A percentile compares a stretch with the other conserved stretches of the same genome.
These are phyloP conservation scores for Trichomycterus rosablanca DNA, from an alignment of 2,113 vertebrate species.

Conservation along the genomic window DNA sequence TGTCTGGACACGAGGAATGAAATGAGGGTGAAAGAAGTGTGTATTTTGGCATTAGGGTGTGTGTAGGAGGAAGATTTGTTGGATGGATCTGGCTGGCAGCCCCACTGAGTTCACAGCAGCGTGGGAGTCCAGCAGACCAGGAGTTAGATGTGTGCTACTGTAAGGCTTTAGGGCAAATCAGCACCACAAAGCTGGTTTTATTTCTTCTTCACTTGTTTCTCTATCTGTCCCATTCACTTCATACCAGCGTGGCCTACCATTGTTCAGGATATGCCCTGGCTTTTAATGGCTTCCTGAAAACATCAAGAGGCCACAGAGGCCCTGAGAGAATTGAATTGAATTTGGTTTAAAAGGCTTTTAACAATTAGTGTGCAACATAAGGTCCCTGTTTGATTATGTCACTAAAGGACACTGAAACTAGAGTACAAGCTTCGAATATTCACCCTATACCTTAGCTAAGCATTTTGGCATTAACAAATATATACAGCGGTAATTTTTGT, in stretches of 20 bases:
- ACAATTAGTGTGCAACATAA: no score
- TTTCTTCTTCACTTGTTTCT: constrained; percentile 39
- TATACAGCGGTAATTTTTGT: neutral
- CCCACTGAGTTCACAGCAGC: constrained; percentile 4
- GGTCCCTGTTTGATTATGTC: no score
- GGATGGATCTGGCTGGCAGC: constrained; percentile 25
- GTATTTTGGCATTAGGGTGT: constrained; percentile 28
- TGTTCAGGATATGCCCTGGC: constrained; percentile 75
- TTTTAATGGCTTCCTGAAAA: constrained; percentile 77
- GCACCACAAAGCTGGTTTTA: constrained; percentile 48
- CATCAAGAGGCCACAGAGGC: constrained; percentile 58
- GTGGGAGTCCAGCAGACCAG: constrained; percentile 31
- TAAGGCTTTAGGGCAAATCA: constrained; percentile 50
- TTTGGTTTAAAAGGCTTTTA: no score
- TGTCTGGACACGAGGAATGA: constrained; percentile 22
- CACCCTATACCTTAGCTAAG: no score
- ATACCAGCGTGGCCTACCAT: constrained; percentile 57
- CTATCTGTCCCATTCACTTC: constrained; percentile 56
- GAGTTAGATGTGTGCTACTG: constrained; percentile 30
- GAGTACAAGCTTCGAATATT: no score
- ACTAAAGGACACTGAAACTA: no score
- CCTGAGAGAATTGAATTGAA: no score
- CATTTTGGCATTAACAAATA: neutral
- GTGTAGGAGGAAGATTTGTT: constrained; percentile 41
- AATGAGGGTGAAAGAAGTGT: constrained; percentile 45